phyloP scores from a whole-genome alignment of 2,113 vertebrate species.

The Tychaedon coryphoeus region DNA sequence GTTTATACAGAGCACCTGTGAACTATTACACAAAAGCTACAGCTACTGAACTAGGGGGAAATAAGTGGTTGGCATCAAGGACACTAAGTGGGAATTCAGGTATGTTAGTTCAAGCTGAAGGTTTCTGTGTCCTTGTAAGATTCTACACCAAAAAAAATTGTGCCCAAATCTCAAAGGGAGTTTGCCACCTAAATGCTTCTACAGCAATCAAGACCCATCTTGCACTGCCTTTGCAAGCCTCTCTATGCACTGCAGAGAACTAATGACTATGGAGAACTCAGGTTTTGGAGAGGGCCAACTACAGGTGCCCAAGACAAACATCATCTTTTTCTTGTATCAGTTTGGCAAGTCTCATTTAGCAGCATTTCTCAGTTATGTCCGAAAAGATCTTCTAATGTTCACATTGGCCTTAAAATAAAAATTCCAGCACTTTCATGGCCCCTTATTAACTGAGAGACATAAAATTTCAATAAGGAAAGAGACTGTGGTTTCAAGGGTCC shows the following conservation, averaged over 20 bases:
- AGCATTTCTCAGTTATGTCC: neutral
- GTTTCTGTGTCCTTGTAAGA: neutral
- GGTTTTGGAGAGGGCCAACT: neutral
- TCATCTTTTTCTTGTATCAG: neutral
- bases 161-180: neutral
- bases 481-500: neutral
- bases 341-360: neutral
- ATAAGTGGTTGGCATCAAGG: neutral
- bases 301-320: neutral
- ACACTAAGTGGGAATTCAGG: neutral
- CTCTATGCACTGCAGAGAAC: neutral
- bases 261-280: neutral
- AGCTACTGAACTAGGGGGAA: neutral
- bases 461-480: constrained; percentile 29
- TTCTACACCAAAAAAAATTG: neutral
- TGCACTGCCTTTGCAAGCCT: neutral
- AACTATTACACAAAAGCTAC: neutral
- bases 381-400: neutral
- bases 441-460: neutral
- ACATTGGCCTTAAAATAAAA: neutral
- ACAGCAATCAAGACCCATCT: neutral
- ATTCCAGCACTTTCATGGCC: neutral
- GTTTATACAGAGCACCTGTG: neutral
- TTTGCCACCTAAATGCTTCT: neutral
- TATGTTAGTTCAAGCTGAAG: neutral